Evolutionary conservation across 2,797 vertebrate species (phyloP), one percentile per base, ranked within the genome.

Genomic region (Chromobotia macracanthus): DNA sequence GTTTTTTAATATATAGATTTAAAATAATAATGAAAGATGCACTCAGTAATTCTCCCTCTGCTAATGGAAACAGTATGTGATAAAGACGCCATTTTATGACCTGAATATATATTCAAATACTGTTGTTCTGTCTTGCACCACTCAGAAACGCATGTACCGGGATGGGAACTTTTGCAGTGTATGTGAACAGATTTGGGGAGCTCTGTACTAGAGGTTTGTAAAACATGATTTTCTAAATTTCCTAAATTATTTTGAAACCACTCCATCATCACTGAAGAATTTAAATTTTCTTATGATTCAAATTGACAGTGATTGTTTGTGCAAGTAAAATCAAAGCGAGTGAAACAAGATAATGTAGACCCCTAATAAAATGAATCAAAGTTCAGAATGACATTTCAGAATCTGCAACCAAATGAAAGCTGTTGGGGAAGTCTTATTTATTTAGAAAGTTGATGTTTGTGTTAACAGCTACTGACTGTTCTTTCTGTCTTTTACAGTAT

Each of bases 371-470:
- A 51, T 84, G 87, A 92, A 90, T 92, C 89, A 90, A 90, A 91
- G 88, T 88, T 84, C 84, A 84, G 84, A 86, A 89, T 92, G 91
- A 91, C 91, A 91, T 93, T 92, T 93, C 91, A 93, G 93, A 83
- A 85, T 87, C 90, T 91, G 85, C 85, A 85, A 89, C 84, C 87
- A 89, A 90, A 90, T 87, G 89, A 79, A 72, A 44, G 28, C 35
- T 72, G 68, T 10, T n/a, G 28, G 44, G 6, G 6, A 38, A 41
- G 41, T 11, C 41, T 44, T 44, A 10, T 44, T 44, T 44, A 10
- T 10, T 44, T 44, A 44, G 13, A 64, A 74, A 18, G 18, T 44
- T 44, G 2, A 44, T 5, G 19, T 50, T 48, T 50, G 15, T 50
- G 15, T 44, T 44, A 10, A 38, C 10, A 44, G 41, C 10, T 11